Evolutionary conservation across 2,797 vertebrate species (phyloP), one percentile per base, ranked within the genome.

Genomic region (Rhyacichthys aspro): DNA sequence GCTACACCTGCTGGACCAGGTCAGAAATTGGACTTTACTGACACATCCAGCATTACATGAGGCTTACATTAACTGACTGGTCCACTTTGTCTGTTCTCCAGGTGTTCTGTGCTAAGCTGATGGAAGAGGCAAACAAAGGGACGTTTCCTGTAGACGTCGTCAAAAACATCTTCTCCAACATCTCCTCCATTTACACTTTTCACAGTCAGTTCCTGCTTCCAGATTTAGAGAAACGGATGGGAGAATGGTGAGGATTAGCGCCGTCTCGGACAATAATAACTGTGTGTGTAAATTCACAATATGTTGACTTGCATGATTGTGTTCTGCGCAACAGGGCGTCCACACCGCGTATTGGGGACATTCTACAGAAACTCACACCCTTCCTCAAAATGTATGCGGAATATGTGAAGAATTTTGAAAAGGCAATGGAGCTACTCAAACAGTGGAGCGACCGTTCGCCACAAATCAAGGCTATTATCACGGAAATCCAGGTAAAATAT

Each of bases 331-430:
- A 68, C 81, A 99, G 98, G 98, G 86, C 76, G 2, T 90, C 90
- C 11, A 96, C 86, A 1, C 97, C 96, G 59, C 93, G 96, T 50
- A 93, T 99, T 14, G 96, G 97, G 48, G 97, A 99, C 86, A 97
- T 99, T 70, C 89, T 99, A 65, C 96, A 94, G 66, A 99, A 98
- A 75, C 88, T 98, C 80, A 95, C 96, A 0, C 98, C 98, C 52
- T 99, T 99, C 84, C 93, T 99, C 72, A 99, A 99, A 90, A 99
- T 99, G 98, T 99, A 99, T 0, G 97, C 94, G 0, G 98, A 98
- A 62, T 99, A 99, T 0, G 95, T 99, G 73, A 97, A 94, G 77
- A 98, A 98, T 63, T 98, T 98, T 2, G 96, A 98, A 67, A 93
- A 97, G 0, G 96, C 96, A 42, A 95, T 97, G 95, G 97, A 96